phyloP scores from a whole-genome alignment of 2,113 vertebrate genomes.

The Hemibagrus wyckioides region DNA sequence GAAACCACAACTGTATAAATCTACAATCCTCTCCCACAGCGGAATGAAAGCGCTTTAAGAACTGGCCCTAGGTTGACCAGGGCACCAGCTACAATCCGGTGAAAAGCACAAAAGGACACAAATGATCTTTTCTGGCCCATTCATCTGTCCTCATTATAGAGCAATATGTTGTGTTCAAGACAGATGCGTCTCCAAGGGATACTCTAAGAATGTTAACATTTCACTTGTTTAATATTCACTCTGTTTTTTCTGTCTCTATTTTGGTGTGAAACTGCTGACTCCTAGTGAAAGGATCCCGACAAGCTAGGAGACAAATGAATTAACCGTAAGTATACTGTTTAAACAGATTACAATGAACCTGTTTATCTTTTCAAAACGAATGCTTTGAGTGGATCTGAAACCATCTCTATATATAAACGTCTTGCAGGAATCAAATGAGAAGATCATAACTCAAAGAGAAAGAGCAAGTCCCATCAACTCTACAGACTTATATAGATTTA shows the following conservation, averaged over 20 bases:
- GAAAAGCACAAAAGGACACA: conserved; percentile 43
- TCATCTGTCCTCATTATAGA: conserved; percentile 49
- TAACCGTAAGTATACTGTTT: conserved; percentile 1
- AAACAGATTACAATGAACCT: conserved; percentile 6
- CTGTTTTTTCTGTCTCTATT: conserved; percentile 14
- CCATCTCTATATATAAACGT: not conserved
- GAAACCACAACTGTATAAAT: conserved; percentile 36
- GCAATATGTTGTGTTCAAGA: conserved; percentile 45
- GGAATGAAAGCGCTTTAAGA: conserved; percentile 39
- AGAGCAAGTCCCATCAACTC: not conserved
- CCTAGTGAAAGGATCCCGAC: conserved; percentile 4
- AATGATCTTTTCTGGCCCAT: conserved; percentile 49
- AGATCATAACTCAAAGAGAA: not conserved
- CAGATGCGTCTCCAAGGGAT: conserved; percentile 41
- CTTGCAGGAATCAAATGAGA: not conserved
- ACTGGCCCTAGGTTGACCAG: conserved; percentile 34
- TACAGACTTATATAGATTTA: not conserved
- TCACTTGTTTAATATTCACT: conserved; percentile 51
- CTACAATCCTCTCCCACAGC: conserved; percentile 38
- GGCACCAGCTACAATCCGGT: conserved; percentile 44
- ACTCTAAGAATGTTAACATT: conserved; percentile 44
- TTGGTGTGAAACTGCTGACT: conserved; percentile 4
- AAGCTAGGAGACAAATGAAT: conserved; percentile 19
- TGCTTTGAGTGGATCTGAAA: not conserved
- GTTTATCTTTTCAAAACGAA: not conserved